Evolutionary conservation across 2,797 vertebrate genomes (phyloP).

Genomic region (Helostoma temminkii): DNA sequence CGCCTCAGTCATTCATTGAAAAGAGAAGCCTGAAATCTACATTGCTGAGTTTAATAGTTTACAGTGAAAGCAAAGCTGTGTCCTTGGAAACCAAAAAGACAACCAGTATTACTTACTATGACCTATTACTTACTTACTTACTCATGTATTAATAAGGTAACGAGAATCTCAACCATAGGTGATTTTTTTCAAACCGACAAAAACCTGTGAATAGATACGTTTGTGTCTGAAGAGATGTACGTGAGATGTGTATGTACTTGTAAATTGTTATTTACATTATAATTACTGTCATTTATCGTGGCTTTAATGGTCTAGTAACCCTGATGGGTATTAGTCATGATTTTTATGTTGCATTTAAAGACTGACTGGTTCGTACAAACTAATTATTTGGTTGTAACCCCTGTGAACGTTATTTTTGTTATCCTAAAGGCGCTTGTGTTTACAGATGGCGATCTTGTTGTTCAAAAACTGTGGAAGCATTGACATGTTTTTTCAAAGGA

Average conservation of each 20-base stretch:
- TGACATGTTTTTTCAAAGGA: too few species aligned
- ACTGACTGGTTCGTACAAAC: too few species aligned
- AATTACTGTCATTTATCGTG: too few species aligned
- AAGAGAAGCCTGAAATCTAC: slow-evolving; percentile 48
- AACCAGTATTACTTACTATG: slow-evolving; percentile 37
- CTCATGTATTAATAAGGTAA: slow-evolving; percentile 38
- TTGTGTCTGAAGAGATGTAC: not conserved
- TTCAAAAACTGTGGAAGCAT: too few species aligned
- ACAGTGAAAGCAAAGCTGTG: slow-evolving; percentile 37
- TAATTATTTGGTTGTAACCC: too few species aligned
- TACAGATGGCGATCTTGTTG: too few species aligned
- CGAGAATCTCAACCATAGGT: slow-evolving; percentile 21
- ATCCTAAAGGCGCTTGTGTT: too few species aligned
- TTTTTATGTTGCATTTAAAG: too few species aligned
- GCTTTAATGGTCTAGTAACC: too few species aligned
- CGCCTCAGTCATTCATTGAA: slow-evolving; percentile 65
- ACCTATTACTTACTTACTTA: slow-evolving; percentile 34
- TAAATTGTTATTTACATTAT: not conserved
- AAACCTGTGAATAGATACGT: not conserved
- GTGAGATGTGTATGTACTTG: not conserved
- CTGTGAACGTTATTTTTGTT: too few species aligned
- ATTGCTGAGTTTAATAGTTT: slow-evolving; percentile 63
- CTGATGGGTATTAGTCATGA: too few species aligned
- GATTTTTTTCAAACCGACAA: slow-evolving; percentile 3
- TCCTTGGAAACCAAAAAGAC: slow-evolving; percentile 37